phyloP scores from a whole-genome alignment of 1,140 invertebrate species.

The Drosophila malerkotliana region DNA sequence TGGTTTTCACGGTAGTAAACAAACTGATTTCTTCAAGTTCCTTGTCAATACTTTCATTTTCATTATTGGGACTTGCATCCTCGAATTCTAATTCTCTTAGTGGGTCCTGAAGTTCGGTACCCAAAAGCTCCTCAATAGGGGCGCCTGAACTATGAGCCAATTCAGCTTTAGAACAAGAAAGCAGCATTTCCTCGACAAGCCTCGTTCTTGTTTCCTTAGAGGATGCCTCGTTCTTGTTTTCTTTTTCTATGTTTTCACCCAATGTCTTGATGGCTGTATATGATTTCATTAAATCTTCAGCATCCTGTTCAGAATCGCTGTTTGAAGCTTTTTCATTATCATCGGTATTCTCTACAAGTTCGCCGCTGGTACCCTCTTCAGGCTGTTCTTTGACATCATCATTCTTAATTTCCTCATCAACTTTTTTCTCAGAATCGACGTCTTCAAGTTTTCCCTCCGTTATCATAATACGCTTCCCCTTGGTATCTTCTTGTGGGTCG shows the following conservation, averaged over 20 bases:
- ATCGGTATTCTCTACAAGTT: not conserved
- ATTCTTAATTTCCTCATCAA: not conserved
- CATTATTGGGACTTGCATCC: not conserved
- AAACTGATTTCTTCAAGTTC: not conserved
- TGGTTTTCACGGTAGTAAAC: conserved; percentile 15
- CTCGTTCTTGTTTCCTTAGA: conserved; percentile 30
- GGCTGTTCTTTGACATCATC: not conserved
- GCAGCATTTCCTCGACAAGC: conserved; percentile 41
- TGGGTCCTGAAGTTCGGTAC: not conserved
- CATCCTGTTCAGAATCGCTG: not conserved
- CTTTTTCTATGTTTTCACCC: not conserved
- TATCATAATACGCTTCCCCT: not conserved
- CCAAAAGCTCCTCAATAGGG: conserved; percentile 13
- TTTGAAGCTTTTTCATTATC: not conserved
- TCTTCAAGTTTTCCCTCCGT: not conserved
- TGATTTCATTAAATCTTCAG: not conserved
- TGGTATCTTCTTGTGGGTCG: not conserved
- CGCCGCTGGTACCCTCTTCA: not conserved
- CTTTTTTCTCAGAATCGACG: not conserved
- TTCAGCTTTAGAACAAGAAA: conserved; percentile 14
- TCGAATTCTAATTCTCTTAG: not conserved
- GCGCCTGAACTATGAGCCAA: not conserved
- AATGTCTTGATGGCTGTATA: not conserved
- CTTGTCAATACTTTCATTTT: not conserved
- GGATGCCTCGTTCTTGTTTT: not conserved